These are phyloP conservation scores for Lacerta viridis DNA, from an alignment of 2,797 vertebrate species.

Conservation along the genomic window DNA sequence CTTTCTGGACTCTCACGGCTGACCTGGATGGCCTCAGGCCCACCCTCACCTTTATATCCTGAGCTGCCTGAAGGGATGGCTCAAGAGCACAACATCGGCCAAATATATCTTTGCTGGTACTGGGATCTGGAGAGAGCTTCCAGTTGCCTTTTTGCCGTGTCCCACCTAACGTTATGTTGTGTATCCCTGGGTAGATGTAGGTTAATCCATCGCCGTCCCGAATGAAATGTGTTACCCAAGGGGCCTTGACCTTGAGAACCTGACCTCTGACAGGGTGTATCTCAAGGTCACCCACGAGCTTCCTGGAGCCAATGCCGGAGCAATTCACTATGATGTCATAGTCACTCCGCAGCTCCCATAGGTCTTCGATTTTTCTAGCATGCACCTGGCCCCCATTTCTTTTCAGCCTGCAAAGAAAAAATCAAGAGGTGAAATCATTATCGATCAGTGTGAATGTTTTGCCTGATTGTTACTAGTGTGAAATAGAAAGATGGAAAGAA, in stretches of 20 bases:
- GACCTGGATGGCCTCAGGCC: conserved; percentile 89
- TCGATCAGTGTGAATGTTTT: background rate
- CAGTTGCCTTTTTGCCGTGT: conserved; percentile 87
- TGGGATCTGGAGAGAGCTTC: conserved; percentile 80
- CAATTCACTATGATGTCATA: conserved; percentile 93
- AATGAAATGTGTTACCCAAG: conserved; percentile 93
- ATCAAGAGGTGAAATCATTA: conserved; percentile 25
- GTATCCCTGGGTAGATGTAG: conserved; percentile 91
- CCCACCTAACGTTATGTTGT: conserved; percentile 86
- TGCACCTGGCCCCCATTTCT: conserved; percentile 80
- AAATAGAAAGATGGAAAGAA: conserved; percentile 35
- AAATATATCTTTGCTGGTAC: conserved; percentile 82
- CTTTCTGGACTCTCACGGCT: conserved; percentile 84
- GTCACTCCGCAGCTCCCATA: conserved; percentile 84
- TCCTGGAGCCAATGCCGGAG: conserved; percentile 86
- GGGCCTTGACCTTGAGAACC: conserved; percentile 88
- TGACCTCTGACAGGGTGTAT: conserved; percentile 89
- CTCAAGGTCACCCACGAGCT: conserved; percentile 80
- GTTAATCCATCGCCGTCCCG: conserved; percentile 84
- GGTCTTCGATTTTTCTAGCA: conserved; percentile 79
- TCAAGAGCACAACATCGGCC: conserved; percentile 86
- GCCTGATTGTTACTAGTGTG: background rate
- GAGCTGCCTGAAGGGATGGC: conserved; percentile 83
- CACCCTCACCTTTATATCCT: conserved; percentile 80
- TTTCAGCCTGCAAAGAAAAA: conserved; percentile 82